A percentile compares a stretch with the other conserved stretches of the same genome.
Evolutionary conservation across 2,888 invertebrate species (phyloP).

Genomic region (Apoda limacodes): DNA sequence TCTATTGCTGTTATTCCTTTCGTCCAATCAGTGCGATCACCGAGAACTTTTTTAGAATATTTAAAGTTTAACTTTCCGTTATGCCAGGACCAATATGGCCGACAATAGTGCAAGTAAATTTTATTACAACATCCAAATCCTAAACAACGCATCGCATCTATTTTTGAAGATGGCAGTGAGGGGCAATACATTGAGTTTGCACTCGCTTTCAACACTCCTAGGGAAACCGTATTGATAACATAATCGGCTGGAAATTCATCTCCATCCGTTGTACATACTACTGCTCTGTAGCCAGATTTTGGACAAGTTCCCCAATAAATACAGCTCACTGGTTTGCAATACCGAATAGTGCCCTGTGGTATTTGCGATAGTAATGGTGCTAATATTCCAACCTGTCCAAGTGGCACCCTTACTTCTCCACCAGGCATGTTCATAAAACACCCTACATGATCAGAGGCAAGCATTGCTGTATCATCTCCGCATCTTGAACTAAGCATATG

Average conservation of each 20-base stretch:
- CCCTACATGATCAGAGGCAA: slow-evolving; percentile 46
- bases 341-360: slow-evolving; percentile 71
- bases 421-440: slow-evolving; percentile 70
- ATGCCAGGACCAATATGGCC: slow-evolving; percentile 80
- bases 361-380: slow-evolving; percentile 75
- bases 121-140: slow-evolving; percentile 83
- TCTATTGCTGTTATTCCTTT: slow-evolving; percentile 78
- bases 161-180: slow-evolving; percentile 75
- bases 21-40: slow-evolving; percentile 75
- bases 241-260: slow-evolving; percentile 80
- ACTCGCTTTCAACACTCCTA: slow-evolving; percentile 78
- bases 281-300: slow-evolving; percentile 52
- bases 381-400: slow-evolving; percentile 74
- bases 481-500: slow-evolving; percentile 72
- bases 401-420: slow-evolving; percentile 69
- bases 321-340: slow-evolving; percentile 77
- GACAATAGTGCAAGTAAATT: slow-evolving; percentile 79
- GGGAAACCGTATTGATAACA: slow-evolving; percentile 81
- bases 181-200: slow-evolving; percentile 78
- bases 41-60: slow-evolving; percentile 66
- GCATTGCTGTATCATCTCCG: slow-evolving; percentile 71
- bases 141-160: slow-evolving; percentile 74
- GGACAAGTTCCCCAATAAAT: slow-evolving; percentile 76
- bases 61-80: slow-evolving; percentile 73
- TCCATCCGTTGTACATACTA: slow-evolving; percentile 76